Base-by-base conservation (phyloP, 2,797 vertebrate genomes). In the Coccyzus lansbergi region DNA sequence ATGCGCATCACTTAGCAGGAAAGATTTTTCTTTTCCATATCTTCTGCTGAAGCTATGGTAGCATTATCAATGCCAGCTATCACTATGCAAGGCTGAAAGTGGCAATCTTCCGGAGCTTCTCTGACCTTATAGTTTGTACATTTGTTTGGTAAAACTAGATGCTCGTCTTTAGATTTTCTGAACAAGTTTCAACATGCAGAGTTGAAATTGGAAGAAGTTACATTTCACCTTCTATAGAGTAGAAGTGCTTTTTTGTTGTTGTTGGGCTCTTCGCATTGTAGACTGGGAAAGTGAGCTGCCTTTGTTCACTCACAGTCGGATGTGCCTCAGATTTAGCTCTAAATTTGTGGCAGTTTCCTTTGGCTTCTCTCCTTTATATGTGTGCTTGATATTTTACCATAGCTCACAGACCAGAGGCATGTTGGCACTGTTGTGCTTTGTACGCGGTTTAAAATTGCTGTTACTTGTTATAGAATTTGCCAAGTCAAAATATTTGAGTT, bases 11-110 rank as follows among this genome's bases (percentile, higher is more conserved):
- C 79, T 88, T 89, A 68, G 75, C 77, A 81, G 83, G 63, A 31
- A 94, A 77, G 38, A 22, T 90, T 90, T 81, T 92, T 67, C 62
- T 62, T 94, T 94, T 83, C 83, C 2, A 22, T 93, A 74, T 78
- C 82, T 87, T 92, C 91, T 91, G 93, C 88, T 80, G 95, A 90
- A 53, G 94, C 93, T 94, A 72, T 95, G 94, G 92, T 96, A 94
- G 93, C 94, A 95, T 95, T 96, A 96, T 95, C 90, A 74, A 44
- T 88, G 92, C 93, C 95, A 68, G 79, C 95, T 72, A 12, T 92
- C 95, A 95, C 97, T 96, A 82, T 96, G 97, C 97, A 95, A 94
- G 94, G 90, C 76, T 91, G 93, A 93, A 93, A 93, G 95, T 91
- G 93, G 29, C 83, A 94, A 42, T 90, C 86, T 97, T 83, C 90